Evolutionary conservation across 2,888 invertebrate genomes (phyloP).

Genomic region (Mimachlamys varia): DNA sequence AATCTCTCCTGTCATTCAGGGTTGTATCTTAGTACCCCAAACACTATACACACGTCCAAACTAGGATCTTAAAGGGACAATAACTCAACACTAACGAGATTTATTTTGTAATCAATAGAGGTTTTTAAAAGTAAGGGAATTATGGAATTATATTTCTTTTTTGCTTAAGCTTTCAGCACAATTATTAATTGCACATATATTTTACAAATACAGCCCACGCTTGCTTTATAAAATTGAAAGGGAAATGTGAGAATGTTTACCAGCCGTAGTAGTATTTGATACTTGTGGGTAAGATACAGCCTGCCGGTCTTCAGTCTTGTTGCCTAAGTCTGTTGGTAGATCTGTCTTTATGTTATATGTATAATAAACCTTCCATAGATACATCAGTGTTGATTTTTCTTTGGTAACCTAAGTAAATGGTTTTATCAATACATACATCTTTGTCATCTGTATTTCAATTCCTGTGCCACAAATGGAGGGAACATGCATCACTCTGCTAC

Average conservation of each 20-base stretch:
- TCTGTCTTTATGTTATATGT: slow-evolving; percentile 1
- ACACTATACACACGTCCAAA: background rate
- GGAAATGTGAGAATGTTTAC: background rate
- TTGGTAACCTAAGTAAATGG: background rate
- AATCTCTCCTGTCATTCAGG: background rate
- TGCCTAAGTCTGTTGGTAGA: background rate
- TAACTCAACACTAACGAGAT: background rate
- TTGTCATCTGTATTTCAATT: too few species aligned
- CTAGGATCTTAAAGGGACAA: background rate
- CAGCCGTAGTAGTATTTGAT: background rate
- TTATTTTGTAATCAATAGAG: background rate
- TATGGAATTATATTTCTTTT: background rate
- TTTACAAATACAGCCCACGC: background rate
- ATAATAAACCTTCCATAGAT: slow-evolving; percentile 25
- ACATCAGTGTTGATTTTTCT: background rate
- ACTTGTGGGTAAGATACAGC: slow-evolving; percentile 11
- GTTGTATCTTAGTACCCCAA: background rate
- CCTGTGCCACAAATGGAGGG: too few species aligned
- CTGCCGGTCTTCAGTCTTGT: background rate
- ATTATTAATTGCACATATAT: background rate
- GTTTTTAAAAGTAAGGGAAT: too few species aligned
- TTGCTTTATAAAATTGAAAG: background rate
- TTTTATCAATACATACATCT: too few species aligned
- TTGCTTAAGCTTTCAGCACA: background rate
- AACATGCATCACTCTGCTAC: too few species aligned